Conservation (phyloP, 35 echinoderm and acorn worm species). For the Lytechinus variegatus region DNA sequence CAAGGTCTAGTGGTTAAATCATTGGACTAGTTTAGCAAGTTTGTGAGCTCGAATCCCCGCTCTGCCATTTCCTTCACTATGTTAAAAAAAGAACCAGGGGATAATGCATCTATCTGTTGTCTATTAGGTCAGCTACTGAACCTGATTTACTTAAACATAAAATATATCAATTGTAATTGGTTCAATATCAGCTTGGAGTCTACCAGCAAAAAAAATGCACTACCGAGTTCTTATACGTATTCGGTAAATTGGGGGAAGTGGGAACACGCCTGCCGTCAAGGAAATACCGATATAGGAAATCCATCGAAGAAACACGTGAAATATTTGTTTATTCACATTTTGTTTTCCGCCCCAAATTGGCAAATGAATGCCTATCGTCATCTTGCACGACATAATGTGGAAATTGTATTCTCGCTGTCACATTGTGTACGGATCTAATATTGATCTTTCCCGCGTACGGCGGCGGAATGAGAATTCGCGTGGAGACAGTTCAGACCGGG, state of each 20-base stretch:
- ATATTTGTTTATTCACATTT: constrained; percentile 15
- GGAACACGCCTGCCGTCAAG: neutral
- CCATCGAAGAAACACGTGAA: neutral
- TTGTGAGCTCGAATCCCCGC: too few relatives aligned
- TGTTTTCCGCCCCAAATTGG: neutral
- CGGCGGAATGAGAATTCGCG: neutral
- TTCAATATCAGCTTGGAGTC: too few relatives aligned
- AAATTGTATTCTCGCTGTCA: constrained; percentile 11
- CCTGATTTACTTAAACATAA: too few relatives aligned
- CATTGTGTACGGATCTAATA: constrained; percentile 23
- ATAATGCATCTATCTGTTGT: too few relatives aligned
- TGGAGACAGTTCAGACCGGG: neutral
- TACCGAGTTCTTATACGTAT: neutral
- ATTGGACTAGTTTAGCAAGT: too few relatives aligned
- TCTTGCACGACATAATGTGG: neutral
- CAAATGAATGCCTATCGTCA: constrained; percentile 4
- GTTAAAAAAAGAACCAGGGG: too few relatives aligned
- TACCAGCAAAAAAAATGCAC: too few relatives aligned
- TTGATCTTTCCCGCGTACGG: neutral
- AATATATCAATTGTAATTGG: too few relatives aligned
- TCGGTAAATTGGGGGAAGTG: neutral
- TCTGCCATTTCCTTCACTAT: too few relatives aligned
- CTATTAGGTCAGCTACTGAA: too few relatives aligned
- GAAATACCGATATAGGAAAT: neutral
- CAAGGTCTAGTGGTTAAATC: too few relatives aligned